Base-by-base conservation (phyloP, 2,113 vertebrate species). In the Corapipo altera region DNA sequence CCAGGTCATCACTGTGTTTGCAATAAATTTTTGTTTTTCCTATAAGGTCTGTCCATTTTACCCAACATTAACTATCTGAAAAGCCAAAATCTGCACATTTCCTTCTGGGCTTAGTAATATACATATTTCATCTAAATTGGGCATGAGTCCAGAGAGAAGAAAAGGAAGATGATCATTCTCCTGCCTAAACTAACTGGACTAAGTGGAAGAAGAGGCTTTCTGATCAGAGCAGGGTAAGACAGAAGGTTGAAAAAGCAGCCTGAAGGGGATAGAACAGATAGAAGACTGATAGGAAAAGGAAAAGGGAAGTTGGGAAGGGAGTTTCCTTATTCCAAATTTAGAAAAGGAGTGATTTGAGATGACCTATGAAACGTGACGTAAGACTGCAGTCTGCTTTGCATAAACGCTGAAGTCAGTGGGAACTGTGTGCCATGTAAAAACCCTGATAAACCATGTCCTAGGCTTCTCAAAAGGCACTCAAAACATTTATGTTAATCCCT, bases 321-420 rank as follows among this genome's bases (percentile, higher is more conserved):
- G 43, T 92, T 86, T 95, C 82, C 85, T 93, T 90, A 85, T 76
- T 95, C 64, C 86, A 91, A 55, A 86, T 93, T 91, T 93, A 96
- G 94, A 86, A 92, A 83, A 92, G 44, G 65, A 69, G 41, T 64
- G 48, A 84, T 92, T 71, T 7, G 30, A 92, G 83, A 91, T 84
- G 91, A 92, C 54, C 79, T 94, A 83, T 83, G 79, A 73, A 96
- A 91, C 12, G 8, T 85, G 88, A 91, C 0, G 7, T 78, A 82
- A 93, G 66, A 33, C 33, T 79, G 57, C 30, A 67, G 26, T 18
- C 55, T 62, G 67, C 52, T 95, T 76, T 88, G 72, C 88, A 95
- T 82, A 91, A 88, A 71, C 1, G 79, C 55, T 95, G 79, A 85
- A 73, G 75, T 80, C 92, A 95, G 61, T 74, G 78, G 69, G 88